Conservation (phyloP, 2,888 invertebrate genomes). For the Vanessa cardui region DNA sequence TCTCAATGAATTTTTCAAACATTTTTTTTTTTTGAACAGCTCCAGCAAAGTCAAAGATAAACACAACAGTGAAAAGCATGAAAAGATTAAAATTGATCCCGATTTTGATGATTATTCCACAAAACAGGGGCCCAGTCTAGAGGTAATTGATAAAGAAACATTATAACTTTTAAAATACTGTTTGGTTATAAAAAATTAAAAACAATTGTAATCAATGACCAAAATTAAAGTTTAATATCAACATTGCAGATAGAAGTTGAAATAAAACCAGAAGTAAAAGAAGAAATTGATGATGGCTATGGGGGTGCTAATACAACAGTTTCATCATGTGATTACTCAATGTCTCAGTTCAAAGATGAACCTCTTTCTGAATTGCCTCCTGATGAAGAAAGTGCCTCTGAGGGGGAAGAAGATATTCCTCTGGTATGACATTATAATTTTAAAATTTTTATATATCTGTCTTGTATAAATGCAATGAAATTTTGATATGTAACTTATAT, state of each 20-base stretch:
- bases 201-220: too few species aligned
- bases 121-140: conserved; percentile 68
- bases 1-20: neutral
- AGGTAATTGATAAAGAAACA: conserved; percentile 46
- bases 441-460: neutral
- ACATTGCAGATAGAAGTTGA: conserved; percentile 64
- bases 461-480: neutral
- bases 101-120: conserved; percentile 62
- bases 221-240: neutral
- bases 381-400: conserved; percentile 77
- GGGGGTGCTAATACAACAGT: conserved; percentile 78
- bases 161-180: neutral
- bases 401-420: conserved; percentile 87
- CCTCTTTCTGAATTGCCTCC: conserved; percentile 73
- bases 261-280: conserved; percentile 59
- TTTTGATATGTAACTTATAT: neutral
- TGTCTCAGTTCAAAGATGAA: conserved; percentile 86
- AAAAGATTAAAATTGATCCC: conserved; percentile 60
- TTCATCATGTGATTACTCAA: conserved; percentile 88
- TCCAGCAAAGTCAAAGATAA: conserved; percentile 60
- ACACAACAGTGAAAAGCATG: conserved; percentile 63
- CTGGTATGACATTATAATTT: conserved; percentile 82
- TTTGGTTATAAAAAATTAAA: too few species aligned
- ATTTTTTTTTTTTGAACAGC: conserved; percentile 18
- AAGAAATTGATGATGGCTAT: conserved; percentile 56